phyloP scores from a whole-genome alignment of 2,888 invertebrate genomes.

The Imbricaverruca yamaguchii region DNA sequence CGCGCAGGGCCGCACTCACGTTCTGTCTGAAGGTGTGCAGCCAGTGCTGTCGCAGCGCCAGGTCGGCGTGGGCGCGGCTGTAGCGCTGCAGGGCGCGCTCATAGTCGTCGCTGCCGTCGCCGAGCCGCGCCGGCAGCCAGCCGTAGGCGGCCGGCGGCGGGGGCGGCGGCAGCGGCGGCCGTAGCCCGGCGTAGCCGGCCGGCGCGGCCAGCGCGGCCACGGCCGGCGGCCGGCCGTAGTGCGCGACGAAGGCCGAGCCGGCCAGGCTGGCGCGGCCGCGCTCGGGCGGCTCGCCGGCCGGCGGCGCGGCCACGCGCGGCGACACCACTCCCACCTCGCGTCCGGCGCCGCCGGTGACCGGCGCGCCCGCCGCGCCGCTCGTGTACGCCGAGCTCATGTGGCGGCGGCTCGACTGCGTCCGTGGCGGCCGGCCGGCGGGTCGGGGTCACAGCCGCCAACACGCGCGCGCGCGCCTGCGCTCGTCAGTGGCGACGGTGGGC shows the following conservation, averaged over 20 bases:
- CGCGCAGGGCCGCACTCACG: background rate
- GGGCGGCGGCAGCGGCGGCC: background rate
- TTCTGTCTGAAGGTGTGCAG: slow-evolving; percentile 19
- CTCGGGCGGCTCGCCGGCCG: background rate
- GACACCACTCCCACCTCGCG: slow-evolving; percentile 10
- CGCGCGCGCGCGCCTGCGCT: background rate
- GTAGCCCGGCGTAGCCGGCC: slow-evolving; percentile 1
- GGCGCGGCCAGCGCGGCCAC: background rate
- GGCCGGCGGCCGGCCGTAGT: background rate
- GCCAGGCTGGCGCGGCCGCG: background rate
- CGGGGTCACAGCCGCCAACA: background rate
- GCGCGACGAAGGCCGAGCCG: background rate
- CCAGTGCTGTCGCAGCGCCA: slow-evolving; percentile 17
- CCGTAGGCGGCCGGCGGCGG: slow-evolving; percentile 15
- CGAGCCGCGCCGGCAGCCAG: slow-evolving; percentile 10
- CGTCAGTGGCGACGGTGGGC: background rate
- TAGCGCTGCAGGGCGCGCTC: slow-evolving; percentile 16
- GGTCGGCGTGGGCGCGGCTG: slow-evolving; percentile 18
- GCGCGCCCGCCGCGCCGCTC: background rate
- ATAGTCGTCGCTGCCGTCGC: background rate
- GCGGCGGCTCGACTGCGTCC: background rate
- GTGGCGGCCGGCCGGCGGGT: background rate
- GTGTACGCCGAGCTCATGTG: background rate
- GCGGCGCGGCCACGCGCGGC: background rate
- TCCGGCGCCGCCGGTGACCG: background rate